Percentiles rank a stretch among this genome's conserved stretches.
phyloP scores from a whole-genome alignment of 2,797 vertebrate species.

The Dendrocincla fuliginosa region DNA sequence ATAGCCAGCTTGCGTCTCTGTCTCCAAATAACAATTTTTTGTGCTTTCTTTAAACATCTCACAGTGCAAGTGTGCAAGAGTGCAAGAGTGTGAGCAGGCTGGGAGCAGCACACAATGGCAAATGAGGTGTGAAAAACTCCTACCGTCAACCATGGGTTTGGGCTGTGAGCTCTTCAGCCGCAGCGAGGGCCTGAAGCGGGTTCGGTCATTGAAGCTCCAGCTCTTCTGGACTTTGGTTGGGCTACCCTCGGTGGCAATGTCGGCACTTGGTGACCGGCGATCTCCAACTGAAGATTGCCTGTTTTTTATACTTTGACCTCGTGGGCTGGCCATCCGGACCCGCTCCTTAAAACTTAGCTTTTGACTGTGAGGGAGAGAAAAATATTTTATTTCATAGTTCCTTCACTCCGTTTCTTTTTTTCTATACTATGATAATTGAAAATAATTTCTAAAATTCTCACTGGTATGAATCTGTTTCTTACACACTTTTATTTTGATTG shows the following conservation, averaged over 20 bases:
- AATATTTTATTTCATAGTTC: conserved; percentile 38
- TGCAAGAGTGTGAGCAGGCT: background rate
- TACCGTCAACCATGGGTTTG: conserved; percentile 88
- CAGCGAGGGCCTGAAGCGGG: conserved; percentile 92
- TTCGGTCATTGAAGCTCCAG: conserved; percentile 98
- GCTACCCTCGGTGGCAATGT: conserved; percentile 86
- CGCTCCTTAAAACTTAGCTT: conserved; percentile 96
- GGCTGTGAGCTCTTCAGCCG: conserved; percentile 93
- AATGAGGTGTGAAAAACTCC: conserved; percentile 12
- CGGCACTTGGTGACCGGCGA: conserved; percentile 88
- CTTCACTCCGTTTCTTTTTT: background rate
- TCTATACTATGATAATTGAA: background rate
- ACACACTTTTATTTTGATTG: background rate
- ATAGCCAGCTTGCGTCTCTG: background rate
- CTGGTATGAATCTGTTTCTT: background rate
- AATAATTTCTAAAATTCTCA: background rate
- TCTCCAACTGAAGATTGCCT: conserved; percentile 89
- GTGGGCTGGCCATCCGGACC: conserved; percentile 93
- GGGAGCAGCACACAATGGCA: fast-evolving
- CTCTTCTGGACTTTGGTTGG: conserved; percentile 97
- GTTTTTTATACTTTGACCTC: conserved; percentile 94
- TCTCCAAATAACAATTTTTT: background rate
- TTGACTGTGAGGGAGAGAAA: conserved; percentile 83
- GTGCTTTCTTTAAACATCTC: background rate
- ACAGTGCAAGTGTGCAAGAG: background rate